Conservation (phyloP, 2,797 vertebrate species). For the Thunnus albacares region DNA sequence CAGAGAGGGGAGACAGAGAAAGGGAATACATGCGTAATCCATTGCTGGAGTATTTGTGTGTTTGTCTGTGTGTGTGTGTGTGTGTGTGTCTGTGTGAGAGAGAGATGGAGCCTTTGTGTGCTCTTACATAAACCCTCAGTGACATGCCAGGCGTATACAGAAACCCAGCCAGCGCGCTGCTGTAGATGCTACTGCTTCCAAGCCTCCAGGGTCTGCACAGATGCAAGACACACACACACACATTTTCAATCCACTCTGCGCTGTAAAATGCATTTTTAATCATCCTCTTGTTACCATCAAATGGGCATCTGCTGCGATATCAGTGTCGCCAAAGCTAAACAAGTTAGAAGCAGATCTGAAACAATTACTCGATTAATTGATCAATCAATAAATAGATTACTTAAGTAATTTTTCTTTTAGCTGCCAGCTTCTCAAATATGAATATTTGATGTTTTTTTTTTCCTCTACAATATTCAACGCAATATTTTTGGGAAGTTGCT, state of each 20-base stretch:
- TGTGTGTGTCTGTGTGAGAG: constrained; percentile 32
- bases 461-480: no score
- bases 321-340: constrained; percentile 29
- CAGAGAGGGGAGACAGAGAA: constrained; percentile 17
- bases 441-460: no score
- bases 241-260: constrained; percentile 28
- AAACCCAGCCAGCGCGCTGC: constrained; percentile 61
- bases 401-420: not conserved
- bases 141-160: constrained; percentile 67
- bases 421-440: no score
- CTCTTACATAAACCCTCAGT: constrained; percentile 77
- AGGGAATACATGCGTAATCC: constrained; percentile 60
- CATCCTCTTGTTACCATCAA: constrained; percentile 49
- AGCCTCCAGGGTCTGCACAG: constrained; percentile 46
- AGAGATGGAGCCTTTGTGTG: constrained; percentile 36
- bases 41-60: constrained; percentile 43
- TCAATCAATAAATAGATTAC: no score
- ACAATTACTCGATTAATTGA: no score
- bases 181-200: constrained; percentile 66
- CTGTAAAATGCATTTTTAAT: constrained; percentile 57
- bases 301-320: constrained; percentile 39
- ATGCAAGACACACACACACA: constrained; percentile 15
- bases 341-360: not conserved
- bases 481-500: no score
- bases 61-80: constrained; percentile 12